Conservation (phyloP, 2,888 invertebrate species). For the Eupeodes luniger region DNA sequence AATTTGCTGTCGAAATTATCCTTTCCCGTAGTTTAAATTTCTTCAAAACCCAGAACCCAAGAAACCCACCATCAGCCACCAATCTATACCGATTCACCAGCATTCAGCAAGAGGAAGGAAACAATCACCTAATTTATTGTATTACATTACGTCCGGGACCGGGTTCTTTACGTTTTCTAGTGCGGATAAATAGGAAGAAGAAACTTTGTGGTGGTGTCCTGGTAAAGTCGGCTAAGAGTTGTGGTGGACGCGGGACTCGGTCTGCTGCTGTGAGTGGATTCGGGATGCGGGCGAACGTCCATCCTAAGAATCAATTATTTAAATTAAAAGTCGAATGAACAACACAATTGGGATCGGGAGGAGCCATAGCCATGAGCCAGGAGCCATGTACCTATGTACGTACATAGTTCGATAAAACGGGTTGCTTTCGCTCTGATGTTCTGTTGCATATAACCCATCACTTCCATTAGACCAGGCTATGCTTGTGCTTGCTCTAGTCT, state of each 20-base stretch:
- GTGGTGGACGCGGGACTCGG: neutral
- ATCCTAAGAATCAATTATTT: conserved; percentile 73
- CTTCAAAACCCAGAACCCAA: neutral
- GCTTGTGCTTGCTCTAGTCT: no score
- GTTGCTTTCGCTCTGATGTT: neutral
- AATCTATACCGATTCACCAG: no score
- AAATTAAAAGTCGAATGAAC: conserved; percentile 76
- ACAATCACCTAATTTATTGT: conserved; percentile 73
- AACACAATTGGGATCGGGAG: conserved; percentile 59
- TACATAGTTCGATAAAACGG: neutral
- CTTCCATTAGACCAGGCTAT: no score
- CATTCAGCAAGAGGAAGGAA: conserved; percentile 57
- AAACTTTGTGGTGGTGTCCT: conserved; percentile 61
- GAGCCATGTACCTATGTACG: no score
- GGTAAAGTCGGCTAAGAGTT: conserved; percentile 3
- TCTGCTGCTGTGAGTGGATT: neutral
- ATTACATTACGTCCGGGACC: conserved; percentile 55
- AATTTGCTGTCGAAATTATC: conserved; percentile 52
- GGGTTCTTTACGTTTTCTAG: neutral
- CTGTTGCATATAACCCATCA: conserved; percentile 2
- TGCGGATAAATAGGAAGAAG: conserved; percentile 29
- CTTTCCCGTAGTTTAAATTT: conserved; percentile 19
- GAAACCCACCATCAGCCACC: no score
- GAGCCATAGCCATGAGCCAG: neutral
- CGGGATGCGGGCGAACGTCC: conserved; percentile 11